Percentiles rank a stretch among this genome's conserved stretches.
Evolutionary conservation across 2,888 invertebrate species (phyloP).

Genomic region (Drosophila atroscutellata): DNA sequence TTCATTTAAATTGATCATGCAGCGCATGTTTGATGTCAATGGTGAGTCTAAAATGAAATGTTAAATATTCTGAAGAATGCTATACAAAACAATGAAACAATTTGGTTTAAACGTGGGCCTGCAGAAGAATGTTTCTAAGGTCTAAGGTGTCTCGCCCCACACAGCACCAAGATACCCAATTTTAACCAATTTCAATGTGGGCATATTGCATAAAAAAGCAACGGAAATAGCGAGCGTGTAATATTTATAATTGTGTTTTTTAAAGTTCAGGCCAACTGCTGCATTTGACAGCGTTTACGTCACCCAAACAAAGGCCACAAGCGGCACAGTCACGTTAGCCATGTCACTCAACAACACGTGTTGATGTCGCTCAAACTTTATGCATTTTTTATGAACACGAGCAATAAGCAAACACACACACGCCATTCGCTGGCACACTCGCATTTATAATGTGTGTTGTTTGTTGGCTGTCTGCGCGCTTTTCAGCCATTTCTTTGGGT

Average conservation of each 20-base stretch:
- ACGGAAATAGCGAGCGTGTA: constrained; percentile 34
- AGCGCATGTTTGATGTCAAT: background rate
- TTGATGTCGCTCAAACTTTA: constrained; percentile 74
- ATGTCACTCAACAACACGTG: constrained; percentile 60
- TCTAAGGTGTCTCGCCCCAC: background rate
- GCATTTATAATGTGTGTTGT: constrained; percentile 41
- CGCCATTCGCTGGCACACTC: background rate
- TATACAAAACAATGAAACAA: background rate
- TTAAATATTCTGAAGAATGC: background rate
- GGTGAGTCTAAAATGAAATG: background rate
- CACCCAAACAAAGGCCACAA: constrained; percentile 61
- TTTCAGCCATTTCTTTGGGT: constrained; percentile 34
- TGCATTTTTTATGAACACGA: constrained; percentile 68
- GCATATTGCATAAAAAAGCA: background rate
- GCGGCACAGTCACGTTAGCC: constrained; percentile 17
- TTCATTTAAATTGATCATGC: background rate
- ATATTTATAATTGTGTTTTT: constrained; percentile 29
- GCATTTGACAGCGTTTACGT: constrained; percentile 75
- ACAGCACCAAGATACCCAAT: background rate
- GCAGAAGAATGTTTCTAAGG: background rate
- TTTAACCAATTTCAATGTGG: background rate
- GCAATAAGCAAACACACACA: constrained; percentile 28
- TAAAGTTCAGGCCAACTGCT: constrained; percentile 48
- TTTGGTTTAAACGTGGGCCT: background rate
- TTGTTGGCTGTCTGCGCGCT: constrained; percentile 55